Evolutionary conservation across 2,888 invertebrate species (phyloP).

Genomic region (Orthosia gracilis): DNA sequence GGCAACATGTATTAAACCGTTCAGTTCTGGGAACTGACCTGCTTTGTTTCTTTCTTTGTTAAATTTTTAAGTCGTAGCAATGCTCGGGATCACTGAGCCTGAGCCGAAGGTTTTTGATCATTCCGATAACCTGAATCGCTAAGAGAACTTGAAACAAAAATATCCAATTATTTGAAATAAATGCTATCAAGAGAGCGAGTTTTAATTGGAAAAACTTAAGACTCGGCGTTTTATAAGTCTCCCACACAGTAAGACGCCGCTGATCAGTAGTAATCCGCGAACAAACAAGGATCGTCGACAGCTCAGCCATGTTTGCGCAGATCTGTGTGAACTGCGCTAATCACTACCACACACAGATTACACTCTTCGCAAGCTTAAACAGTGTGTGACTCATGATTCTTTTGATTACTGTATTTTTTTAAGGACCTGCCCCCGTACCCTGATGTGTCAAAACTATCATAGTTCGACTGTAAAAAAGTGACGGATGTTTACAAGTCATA

Average conservation of each 20-base stretch:
- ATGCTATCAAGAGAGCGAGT: background rate
- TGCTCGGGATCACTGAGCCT: background rate
- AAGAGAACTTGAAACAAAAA: background rate
- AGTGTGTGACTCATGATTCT: background rate
- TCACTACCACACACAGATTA: constrained; percentile 21
- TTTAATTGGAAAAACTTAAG: background rate
- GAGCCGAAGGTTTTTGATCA: background rate
- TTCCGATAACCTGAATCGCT: background rate
- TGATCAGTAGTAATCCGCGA: constrained; percentile 4
- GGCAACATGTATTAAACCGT: background rate
- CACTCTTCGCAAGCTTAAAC: background rate
- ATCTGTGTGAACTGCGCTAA: constrained; percentile 10
- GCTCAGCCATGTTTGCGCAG: constrained; percentile 2
- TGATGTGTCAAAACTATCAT: too few species aligned
- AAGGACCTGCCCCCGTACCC: too few species aligned
- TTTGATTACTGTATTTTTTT: background rate
- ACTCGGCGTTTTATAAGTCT: background rate
- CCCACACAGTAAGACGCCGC: background rate
- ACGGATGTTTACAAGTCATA: too few species aligned
- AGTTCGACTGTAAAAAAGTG: too few species aligned
- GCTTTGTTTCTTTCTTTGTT: background rate
- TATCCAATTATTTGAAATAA: background rate
- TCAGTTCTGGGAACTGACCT: background rate
- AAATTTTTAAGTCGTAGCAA: background rate
- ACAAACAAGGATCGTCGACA: constrained; percentile 25